Percentiles rank a stretch among this genome's conserved stretches.
These are phyloP conservation scores for Pterophyllum scalare DNA, from an alignment of 2,113 vertebrate genomes.

Conservation along the genomic window DNA sequence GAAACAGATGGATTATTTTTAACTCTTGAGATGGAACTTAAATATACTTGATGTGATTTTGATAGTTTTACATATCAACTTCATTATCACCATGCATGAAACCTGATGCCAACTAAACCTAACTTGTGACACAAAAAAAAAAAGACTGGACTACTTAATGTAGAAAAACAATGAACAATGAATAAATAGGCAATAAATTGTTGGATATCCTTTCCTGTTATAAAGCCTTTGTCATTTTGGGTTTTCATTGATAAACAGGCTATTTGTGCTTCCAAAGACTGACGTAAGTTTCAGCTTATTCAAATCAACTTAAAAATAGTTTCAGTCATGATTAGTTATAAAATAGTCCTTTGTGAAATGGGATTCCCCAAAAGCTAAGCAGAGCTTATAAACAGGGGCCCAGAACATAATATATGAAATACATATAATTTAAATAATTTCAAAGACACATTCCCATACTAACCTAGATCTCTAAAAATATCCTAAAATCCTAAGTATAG, in stretches of 20 bases:
- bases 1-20: neutral
- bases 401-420: neutral
- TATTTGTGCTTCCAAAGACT: neutral
- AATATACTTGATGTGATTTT: constrained; percentile 30
- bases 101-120: neutral
- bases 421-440: neutral
- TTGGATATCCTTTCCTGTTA: neutral
- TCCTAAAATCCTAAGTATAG: too few relatives aligned
- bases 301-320: neutral
- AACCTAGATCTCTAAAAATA: neutral
- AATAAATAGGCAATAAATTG: constrained; percentile 44
- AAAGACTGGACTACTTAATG: constrained; percentile 6
- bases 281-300: neutral
- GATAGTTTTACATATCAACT: constrained; percentile 25
- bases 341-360: neutral
- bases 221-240: neutral
- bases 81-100: constrained; percentile 29
- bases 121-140: constrained; percentile 12
- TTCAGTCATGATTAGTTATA: neutral
- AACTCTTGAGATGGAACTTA: neutral
- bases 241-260: neutral
- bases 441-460: neutral
- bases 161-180: constrained; percentile 1
- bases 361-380: neutral
- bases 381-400: neutral